A percentile compares a stretch with the other conserved stretches of the same genome.
Conservation (phyloP, 2,113 vertebrate species). For the Irena cyanogastra region DNA sequence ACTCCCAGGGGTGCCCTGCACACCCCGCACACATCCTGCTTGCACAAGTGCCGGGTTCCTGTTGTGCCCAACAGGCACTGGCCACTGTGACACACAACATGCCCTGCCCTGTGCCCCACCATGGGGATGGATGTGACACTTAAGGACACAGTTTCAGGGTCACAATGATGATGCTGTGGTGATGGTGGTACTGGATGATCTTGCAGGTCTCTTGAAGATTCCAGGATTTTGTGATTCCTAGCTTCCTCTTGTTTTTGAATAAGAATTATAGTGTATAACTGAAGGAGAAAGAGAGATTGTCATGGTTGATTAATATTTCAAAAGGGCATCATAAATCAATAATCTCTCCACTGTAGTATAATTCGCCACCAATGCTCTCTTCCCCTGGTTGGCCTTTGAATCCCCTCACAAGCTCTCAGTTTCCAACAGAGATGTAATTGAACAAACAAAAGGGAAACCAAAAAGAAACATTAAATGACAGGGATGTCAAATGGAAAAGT, state of each 20-base stretch:
- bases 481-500: background rate
- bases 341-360: background rate
- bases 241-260: background rate
- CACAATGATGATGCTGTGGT: background rate
- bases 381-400: background rate
- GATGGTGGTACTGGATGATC: accelerated
- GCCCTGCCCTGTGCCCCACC: background rate
- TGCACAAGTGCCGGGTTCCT: accelerated
- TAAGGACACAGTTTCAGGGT: background rate
- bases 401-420: background rate
- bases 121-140: background rate
- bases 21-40: background rate
- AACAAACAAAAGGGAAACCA: background rate
- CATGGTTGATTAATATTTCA: constrained; percentile 11
- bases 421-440: background rate
- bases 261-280: background rate
- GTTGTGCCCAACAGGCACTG: accelerated
- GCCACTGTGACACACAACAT: background rate
- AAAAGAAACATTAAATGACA: background rate
- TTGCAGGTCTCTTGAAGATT: background rate
- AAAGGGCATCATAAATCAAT: background rate
- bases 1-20: background rate
- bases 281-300: background rate
- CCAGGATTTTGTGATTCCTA: background rate
- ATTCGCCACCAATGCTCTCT: background rate